Conservation (phyloP, 2,113 vertebrate genomes). For the Riparia riparia region DNA sequence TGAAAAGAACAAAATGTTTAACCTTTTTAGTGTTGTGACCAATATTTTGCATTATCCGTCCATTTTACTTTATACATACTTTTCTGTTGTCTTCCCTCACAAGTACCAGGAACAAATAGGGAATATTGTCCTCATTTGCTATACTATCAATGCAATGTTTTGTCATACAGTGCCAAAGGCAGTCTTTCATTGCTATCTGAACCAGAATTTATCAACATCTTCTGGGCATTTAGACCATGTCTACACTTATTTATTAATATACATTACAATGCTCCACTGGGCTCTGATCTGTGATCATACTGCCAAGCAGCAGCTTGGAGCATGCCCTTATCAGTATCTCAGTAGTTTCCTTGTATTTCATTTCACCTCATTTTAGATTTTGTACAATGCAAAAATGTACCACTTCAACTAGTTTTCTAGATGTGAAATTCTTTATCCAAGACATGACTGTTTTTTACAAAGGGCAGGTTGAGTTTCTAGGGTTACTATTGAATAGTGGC, state of each 20-base stretch:
- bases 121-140: neutral
- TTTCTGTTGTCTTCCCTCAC: neutral
- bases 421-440: neutral
- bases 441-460: neutral
- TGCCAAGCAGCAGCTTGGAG: neutral
- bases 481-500: neutral
- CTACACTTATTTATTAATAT: constrained; percentile 20
- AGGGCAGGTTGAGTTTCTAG: neutral
- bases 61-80: neutral
- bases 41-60: neutral
- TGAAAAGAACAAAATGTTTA: neutral
- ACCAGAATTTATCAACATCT: constrained; percentile 33
- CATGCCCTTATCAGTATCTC: neutral
- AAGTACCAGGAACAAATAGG: neutral
- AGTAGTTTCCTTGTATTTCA: neutral
- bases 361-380: constrained; percentile 8
- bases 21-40: neutral
- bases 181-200: constrained; percentile 21
- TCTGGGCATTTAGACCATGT: constrained; percentile 20
- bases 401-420: neutral
- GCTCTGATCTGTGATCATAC: neutral
- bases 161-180: neutral
- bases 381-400: neutral
- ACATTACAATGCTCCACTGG: neutral
- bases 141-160: neutral